Conservation (phyloP, 2,797 vertebrate genomes). For the Ctenochaetus hawaiiensis region DNA sequence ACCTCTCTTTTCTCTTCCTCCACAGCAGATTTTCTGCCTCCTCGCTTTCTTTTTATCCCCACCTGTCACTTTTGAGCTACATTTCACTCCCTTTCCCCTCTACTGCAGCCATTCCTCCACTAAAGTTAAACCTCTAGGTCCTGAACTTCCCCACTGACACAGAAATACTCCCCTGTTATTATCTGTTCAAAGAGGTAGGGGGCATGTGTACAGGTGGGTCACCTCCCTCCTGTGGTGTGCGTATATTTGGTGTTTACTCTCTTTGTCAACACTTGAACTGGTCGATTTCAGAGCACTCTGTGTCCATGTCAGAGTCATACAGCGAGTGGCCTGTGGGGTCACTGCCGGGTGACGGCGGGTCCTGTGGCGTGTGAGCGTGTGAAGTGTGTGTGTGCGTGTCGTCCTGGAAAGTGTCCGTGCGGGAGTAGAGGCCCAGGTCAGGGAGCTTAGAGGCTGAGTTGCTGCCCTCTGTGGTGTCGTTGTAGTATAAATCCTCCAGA, state of each 20-base stretch:
- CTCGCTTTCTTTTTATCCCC: neutral
- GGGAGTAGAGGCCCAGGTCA: constrained; percentile 94
- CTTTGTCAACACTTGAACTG: constrained; percentile 88
- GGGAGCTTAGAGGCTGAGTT: constrained; percentile 88
- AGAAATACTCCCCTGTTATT: constrained; percentile 18
- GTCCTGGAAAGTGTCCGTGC: constrained; percentile 93
- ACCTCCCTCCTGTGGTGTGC: constrained; percentile 42
- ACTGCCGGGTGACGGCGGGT: constrained; percentile 88
- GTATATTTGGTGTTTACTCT: constrained; percentile 22
- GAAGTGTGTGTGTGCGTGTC: constrained; percentile 89
- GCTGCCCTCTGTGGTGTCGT: constrained; percentile 88
- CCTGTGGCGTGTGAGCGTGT: constrained; percentile 73
- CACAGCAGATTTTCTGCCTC: neutral
- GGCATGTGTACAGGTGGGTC: constrained; percentile 34
- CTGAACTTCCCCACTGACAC: constrained; percentile 20
- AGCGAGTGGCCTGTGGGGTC: constrained; percentile 96
- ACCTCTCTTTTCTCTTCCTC: neutral
- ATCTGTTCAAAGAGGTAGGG: constrained; percentile 50
- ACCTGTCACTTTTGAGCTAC: neutral
- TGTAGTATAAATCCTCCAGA: constrained; percentile 91
- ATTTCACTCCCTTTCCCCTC: neutral
- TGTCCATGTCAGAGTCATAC: constrained; percentile 98
- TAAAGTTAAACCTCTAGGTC: constrained; percentile 23
- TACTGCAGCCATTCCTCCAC: constrained; percentile 26
- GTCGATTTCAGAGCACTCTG: constrained; percentile 94